phyloP scores from a whole-genome alignment of 2,888 invertebrate species.

The Leptura quadrifasciata region DNA sequence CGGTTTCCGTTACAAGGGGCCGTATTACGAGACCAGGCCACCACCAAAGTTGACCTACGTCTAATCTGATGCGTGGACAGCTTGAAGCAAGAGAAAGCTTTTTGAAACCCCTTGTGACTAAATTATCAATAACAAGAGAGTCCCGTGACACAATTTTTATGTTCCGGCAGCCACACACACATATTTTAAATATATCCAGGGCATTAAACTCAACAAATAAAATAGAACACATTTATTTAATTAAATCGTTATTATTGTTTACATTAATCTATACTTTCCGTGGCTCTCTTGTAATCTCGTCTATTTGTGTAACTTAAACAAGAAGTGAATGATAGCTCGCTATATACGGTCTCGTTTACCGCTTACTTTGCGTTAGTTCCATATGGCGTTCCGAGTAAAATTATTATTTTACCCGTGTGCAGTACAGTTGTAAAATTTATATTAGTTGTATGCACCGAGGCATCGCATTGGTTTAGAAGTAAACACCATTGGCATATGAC shows the following conservation, averaged over 20 bases:
- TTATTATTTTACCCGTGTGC: background rate
- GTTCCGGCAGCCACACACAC: too few relatives aligned
- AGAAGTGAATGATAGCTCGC: background rate
- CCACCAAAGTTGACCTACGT: too few relatives aligned
- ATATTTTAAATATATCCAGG: background rate
- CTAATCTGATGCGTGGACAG: too few relatives aligned
- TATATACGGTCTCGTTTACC: slow-evolving; percentile 11
- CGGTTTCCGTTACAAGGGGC: too few relatives aligned
- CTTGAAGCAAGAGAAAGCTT: too few relatives aligned
- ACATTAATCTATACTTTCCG: background rate
- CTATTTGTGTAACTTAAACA: slow-evolving; percentile 19
- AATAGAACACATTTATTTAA: slow-evolving; percentile 23
- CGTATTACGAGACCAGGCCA: too few relatives aligned
- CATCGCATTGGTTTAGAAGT: background rate
- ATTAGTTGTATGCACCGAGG: background rate
- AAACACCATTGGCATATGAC: background rate
- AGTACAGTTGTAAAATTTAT: background rate
- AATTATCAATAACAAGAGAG: too few relatives aligned
- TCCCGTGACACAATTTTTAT: too few relatives aligned
- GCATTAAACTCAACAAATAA: background rate
- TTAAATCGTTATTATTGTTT: slow-evolving; percentile 14
- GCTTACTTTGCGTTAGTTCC: slow-evolving; percentile 28
- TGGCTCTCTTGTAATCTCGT: background rate
- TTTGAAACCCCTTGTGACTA: too few relatives aligned
- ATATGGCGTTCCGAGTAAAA: slow-evolving; percentile 30